Evolutionary conservation across 1,140 invertebrate genomes (phyloP).

Genomic region (Monochamus saltuarius): DNA sequence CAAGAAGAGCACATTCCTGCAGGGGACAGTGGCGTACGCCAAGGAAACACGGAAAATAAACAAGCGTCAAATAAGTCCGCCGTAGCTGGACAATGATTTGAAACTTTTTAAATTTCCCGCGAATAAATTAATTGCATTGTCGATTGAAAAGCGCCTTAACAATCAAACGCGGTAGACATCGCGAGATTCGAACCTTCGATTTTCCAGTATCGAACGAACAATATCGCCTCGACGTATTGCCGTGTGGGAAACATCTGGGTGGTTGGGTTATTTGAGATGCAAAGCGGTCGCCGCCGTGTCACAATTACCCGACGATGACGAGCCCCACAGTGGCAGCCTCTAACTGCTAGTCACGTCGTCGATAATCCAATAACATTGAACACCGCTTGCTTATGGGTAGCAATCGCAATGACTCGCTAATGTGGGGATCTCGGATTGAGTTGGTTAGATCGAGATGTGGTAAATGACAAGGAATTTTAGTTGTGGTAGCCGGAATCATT

Average conservation of each 20-base stretch:
- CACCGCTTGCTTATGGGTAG: background rate
- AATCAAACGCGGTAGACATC: no score
- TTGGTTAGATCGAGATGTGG: no score
- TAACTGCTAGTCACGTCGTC: conserved; percentile 29
- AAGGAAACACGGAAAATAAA: no score
- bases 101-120: no score
- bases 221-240: conserved; percentile 14
- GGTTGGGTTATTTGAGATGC: conserved; percentile 30
- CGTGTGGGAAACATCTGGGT: conserved; percentile 13
- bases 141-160: no score
- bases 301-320: conserved; percentile 15
- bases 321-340: conserved; percentile 24
- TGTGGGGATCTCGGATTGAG: no score
- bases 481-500: no score
- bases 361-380: conserved; percentile 14
- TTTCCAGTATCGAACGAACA: conserved; percentile 13
- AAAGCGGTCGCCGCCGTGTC: conserved; percentile 10
- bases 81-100: no score
- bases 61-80: no score
- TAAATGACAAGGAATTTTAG: no score
- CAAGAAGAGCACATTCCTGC: background rate
- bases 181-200: no score
- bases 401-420: conserved; percentile 10
- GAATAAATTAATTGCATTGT: no score
- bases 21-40: background rate